Base-by-base conservation (phyloP, 2,888 invertebrate species). In the Nasonovia ribisnigri region DNA sequence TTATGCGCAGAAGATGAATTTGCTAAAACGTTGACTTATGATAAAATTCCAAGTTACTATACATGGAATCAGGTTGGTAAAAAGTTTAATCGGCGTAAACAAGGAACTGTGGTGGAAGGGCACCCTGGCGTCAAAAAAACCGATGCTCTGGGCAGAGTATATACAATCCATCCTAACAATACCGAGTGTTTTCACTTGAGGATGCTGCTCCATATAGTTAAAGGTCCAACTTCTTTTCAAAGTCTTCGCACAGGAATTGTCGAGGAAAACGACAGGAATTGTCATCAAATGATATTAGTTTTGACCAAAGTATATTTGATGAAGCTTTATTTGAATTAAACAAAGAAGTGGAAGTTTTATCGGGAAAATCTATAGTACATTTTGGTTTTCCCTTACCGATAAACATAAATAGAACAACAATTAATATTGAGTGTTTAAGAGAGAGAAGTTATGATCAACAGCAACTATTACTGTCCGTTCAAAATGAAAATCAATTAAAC, bases 101-200 rank as follows among this genome's bases (percentile, higher is more conserved):
- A 94, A 95, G 95, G 95, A 60, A 88, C 94, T 67, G 88, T 94
- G 42, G 95, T 95, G 94, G 90, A 94, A 87, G 95, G 92, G 24
- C 92, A 95, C 84, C 94, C 95, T 16, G 93, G 94, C 90, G 84
- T 95, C 67, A 90, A 84, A 94, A 90, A 94, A 16, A 94, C 94
- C 43, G 94, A 95, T 94, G 94, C 95, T 43, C 89, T 95, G 26
- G 95, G 95, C 60, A 94, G 95, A 24, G 36, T 95, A 4, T 95
- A 95, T 92, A 95, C 95, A 91, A 95, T 95, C 46, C 95, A 95
- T 95, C 95, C 95, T 51, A 95, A 94, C 29, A 94, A 95, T 46
- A 42, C 42, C 84, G 36, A 84, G 36, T 42, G 84, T 84, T 42
- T 84, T 84, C 42, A 84, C 84, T 42, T 84, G 84, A 84, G 11